Base-by-base conservation (phyloP, 2,888 invertebrate species). In the Geophilus truncorum region DNA sequence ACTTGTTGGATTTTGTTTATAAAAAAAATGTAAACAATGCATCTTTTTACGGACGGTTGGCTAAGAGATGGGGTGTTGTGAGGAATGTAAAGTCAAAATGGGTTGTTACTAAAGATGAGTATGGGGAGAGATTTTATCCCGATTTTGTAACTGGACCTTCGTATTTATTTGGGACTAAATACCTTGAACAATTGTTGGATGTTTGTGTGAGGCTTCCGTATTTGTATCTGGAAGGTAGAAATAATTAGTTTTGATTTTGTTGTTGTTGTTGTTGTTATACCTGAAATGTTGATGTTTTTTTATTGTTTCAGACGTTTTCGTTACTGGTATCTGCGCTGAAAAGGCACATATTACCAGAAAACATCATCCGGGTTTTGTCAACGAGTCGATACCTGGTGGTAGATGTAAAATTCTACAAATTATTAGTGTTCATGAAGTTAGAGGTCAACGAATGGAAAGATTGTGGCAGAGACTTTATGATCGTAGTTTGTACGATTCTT, bases 1-100 rank as follows among this genome's bases (percentile, higher is more conserved):
- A 91, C 82, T 88, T 94, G 84, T 2, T 88, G 94, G 81, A 57
- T 18, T 57, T 57, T 18, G n/a, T 57, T n/a, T 9, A 5, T 57
- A 18, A n/a, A 5, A 9, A 57, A 57, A n/a, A 57, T 18, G 1
- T 21, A 4, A 57, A 57, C 18, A 21, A 57, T 57, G 7, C 18
- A 18, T 7, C 23, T 15, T 18, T 57, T 4, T 21, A 21, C 18
- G 57, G 57, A 2, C 10, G 18, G 9, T n/a, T 57, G 10, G 6
- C 4, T 40, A 10, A 40, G 12, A 40, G 15, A 12, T 40, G 5
- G 10, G 36, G 12, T 12, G 12, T 15, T 40, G 1, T 57, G n/a
- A 57, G 57, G 9, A 18, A 57, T 57, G 1, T 1, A 9, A 18
- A 18, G 7, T 9, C 57, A 15, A 57, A 57, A 57, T 57, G 57